Evolutionary conservation across 2,797 vertebrate species (phyloP), one percentile per base, ranked within the genome.

Genomic region (Hybognathus amarus): DNA sequence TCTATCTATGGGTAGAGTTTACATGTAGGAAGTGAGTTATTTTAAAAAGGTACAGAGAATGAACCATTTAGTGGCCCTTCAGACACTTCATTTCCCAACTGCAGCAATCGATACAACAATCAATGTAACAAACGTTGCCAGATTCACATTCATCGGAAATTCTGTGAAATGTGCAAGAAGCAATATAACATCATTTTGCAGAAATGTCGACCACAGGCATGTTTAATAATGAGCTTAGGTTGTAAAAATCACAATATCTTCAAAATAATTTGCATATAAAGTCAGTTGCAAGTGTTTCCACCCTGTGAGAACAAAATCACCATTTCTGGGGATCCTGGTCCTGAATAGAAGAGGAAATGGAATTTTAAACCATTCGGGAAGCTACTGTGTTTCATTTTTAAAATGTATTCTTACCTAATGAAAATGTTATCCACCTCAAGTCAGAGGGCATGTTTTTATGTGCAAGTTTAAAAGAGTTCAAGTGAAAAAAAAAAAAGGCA

Each of bases 381-480:
- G 6, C 33, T 6, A 38, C 50, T 24, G 22, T 15, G 11, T 59
- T 4, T 36, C 12, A 38, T 38, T 38, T 70, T 27, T 18, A 2
- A 70, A n/a, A 18, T 11, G 69, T 50, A 20, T 73, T 73, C 45
- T 73, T 52, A 33, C 52, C 52, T 40, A 40, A 59, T 76, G 3
- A 18, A 76, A 40, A 1, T 8, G 17, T 0, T 38, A 56, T 15
- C 7, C 73, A 59, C 33, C 13, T 56, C 7, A 24, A n/a, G 33
- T 22, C 15, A 40, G 70, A 30, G 0, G 47, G 13, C 73, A 15
- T 38, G 7, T 59, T 40, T 75, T 59, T 54, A 18, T 71, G 22
- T 17, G 30, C 13, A 76, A 47, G 50, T 52, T 47, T 20, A 52
- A 50, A 50, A 18, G 38, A 70, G 78, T 79, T 85, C 47, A 82